Evolutionary conservation across 2,888 invertebrate species (phyloP), one percentile per base, ranked within the genome.

Genomic region (Athalia cordata): DNA sequence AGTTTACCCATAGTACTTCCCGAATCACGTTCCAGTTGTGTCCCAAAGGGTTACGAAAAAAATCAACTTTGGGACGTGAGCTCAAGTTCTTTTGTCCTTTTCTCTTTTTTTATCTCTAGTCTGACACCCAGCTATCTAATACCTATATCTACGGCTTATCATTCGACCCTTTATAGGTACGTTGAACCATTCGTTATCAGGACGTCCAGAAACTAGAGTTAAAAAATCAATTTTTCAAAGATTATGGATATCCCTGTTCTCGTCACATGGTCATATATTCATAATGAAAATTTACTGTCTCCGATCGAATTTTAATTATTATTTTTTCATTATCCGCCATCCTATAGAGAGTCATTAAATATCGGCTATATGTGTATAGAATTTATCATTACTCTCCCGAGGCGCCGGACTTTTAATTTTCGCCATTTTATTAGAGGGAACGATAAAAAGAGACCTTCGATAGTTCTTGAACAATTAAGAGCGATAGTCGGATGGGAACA

Each of bases 1-100:
- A 86, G 86, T 86, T 86, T 86, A 85, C 82, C 84, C 86, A 85
- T 86, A 85, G 83, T 81, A 83, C 79, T 65, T 79, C 82, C 81
- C 81, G 81, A 82, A 84, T 84, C 84, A 84, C 84, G 84, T 84
- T 81, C 81, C 79, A 79, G 80, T 81, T 62, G 79, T 81, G 82
- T 82, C 84, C 82, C 84, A 78, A 80, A 78, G 82, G 84, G 80
- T 79, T 79, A 74, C 79, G 55, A 82, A 79, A 85, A 85, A 85
- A 83, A 84, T 84, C 83, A 84, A 84, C 84, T 79, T 81, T 47
- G 49, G 67, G 52, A 52, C 61, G 67, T 65, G 67, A 47, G 61
- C 45, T 67, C 47, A 77, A 77, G 67, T 67, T 68, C n/a, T 77
- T 68, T 77, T 52, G 45, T 65, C 65, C 52, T 55, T 29, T 8